Evolutionary conservation across 2,113 vertebrate species (phyloP).

Genomic region (Rhinogobius similis): DNA sequence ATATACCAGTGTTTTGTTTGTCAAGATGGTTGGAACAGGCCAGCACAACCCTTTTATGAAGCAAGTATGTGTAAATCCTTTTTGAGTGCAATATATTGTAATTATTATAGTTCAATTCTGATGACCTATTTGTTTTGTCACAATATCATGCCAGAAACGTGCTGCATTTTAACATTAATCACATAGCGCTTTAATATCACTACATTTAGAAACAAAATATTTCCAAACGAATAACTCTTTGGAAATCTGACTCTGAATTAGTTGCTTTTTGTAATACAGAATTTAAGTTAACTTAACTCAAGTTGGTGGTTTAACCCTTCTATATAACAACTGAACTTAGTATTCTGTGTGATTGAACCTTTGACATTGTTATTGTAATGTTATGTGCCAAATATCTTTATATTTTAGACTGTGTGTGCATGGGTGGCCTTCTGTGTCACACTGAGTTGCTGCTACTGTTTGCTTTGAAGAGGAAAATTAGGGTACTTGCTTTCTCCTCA

Average conservation of each 20-base stretch:
- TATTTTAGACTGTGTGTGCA: slow-evolving; percentile 25
- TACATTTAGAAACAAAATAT: slow-evolving; percentile 1
- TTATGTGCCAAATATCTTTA: slow-evolving; percentile 72
- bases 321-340: slow-evolving; percentile 41
- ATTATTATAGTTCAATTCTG: slow-evolving; percentile 32
- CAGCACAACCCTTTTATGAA: slow-evolving; percentile 57
- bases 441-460: slow-evolving; percentile 37
- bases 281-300: slow-evolving; percentile 11
- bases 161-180: slow-evolving; percentile 42
- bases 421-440: slow-evolving; percentile 32
- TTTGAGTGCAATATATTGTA: slow-evolving; percentile 59
- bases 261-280: slow-evolving; percentile 26
- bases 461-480: neutral
- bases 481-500: slow-evolving; percentile 25
- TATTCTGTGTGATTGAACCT: slow-evolving; percentile 32
- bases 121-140: slow-evolving; percentile 46
- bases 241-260: slow-evolving; percentile 1
- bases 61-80: slow-evolving; percentile 41
- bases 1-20: slow-evolving; percentile 68
- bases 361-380: slow-evolving; percentile 40
- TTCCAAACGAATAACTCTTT: neutral
- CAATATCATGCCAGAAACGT: slow-evolving; percentile 20
- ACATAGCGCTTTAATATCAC: slow-evolving; percentile 4
- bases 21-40: slow-evolving; percentile 76
- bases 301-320: slow-evolving; percentile 39